Evolutionary conservation across 2,797 vertebrate genomes (phyloP).

Genomic region (Sarcoramphus papa): DNA sequence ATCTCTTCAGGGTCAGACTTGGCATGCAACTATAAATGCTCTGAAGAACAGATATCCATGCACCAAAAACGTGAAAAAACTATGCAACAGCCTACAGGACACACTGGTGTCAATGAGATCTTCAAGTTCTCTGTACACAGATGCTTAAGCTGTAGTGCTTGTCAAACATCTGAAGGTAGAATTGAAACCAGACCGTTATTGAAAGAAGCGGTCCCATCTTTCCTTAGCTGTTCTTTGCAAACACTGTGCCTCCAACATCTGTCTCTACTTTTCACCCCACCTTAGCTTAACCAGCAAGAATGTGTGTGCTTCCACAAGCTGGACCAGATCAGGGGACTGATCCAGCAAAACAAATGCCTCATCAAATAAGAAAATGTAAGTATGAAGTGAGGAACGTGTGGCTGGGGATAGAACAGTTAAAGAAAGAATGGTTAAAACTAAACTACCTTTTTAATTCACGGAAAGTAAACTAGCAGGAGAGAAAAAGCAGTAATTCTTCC

Average conservation of each 20-base stretch:
- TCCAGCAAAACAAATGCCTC: background rate
- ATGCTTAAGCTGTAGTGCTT: background rate
- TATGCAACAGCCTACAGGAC: background rate
- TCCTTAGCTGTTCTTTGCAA: background rate
- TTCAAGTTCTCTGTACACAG: background rate
- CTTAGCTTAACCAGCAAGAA: background rate
- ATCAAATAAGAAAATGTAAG: background rate
- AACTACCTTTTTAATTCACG: background rate
- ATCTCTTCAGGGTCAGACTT: background rate
- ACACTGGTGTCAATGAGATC: background rate
- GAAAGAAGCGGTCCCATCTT: background rate
- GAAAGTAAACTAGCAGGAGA: background rate
- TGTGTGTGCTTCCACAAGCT: fast-evolving
- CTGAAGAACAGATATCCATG: background rate
- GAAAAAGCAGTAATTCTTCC: background rate
- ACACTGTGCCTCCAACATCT: background rate
- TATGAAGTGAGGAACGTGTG: background rate
- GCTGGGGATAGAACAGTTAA: background rate
- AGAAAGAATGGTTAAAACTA: background rate
- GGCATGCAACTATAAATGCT: background rate
- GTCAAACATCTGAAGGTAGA: background rate
- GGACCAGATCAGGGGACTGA: background rate
- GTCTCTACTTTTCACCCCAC: background rate
- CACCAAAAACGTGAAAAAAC: background rate
- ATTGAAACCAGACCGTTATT: background rate